phyloP scores from a whole-genome alignment of 1,140 invertebrate species.

The Dendrolimus punctatus region DNA sequence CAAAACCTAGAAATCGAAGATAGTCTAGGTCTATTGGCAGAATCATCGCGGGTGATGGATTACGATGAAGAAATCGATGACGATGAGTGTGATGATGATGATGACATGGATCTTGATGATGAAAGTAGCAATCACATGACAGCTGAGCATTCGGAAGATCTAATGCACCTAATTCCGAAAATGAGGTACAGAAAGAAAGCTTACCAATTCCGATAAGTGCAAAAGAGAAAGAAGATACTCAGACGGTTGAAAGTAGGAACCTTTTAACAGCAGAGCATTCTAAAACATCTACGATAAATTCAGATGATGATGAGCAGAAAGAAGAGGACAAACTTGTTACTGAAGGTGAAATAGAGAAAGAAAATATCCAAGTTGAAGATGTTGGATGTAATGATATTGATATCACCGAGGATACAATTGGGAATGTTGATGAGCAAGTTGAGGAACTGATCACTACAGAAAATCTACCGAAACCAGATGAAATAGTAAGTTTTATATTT shows the following conservation, averaged over 20 bases:
- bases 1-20: slow-evolving; percentile 33
- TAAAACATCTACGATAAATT: not conserved
- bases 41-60: slow-evolving; percentile 47
- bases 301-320: not conserved
- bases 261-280: too few species aligned
- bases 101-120: slow-evolving; percentile 10
- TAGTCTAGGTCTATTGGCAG: slow-evolving; percentile 46
- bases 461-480: too few species aligned
- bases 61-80: slow-evolving; percentile 49
- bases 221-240: slow-evolving; percentile 4
- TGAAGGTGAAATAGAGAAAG: not conserved
- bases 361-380: not conserved
- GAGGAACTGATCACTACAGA: too few species aligned
- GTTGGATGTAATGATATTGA: too few species aligned
- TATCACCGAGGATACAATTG: too few species aligned
- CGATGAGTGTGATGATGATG: slow-evolving; percentile 63
- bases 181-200: slow-evolving; percentile 19
- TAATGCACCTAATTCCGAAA: slow-evolving; percentile 31
- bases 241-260: not conserved
- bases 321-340: not conserved
- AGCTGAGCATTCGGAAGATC: slow-evolving; percentile 51
- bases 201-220: slow-evolving; percentile 2
- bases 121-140: slow-evolving; percentile 51
- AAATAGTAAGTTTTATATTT: too few species aligned
- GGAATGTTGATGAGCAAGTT: too few species aligned